A percentile compares a stretch with the other conserved stretches of the same genome.
These are phyloP conservation scores for Sclerodermus sp. DNA, from an alignment of 2,888 invertebrate species.

Conservation along the genomic window DNA sequence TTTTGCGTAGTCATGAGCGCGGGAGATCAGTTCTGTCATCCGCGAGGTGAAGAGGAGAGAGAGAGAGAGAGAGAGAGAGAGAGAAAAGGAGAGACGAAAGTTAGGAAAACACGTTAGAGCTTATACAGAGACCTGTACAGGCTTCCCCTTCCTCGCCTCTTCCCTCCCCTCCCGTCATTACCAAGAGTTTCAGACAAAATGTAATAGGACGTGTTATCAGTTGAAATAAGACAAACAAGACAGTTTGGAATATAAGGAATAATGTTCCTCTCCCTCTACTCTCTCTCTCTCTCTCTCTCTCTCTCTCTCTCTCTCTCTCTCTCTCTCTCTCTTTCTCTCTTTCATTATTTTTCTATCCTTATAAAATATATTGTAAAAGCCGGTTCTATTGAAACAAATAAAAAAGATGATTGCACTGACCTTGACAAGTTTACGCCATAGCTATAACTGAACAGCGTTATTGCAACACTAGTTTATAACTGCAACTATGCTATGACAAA, in stretches of 20 bases:
- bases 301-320: not conserved
- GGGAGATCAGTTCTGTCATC: slow-evolving; percentile 18
- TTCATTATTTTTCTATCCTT: not conserved
- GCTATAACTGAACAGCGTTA: slow-evolving; percentile 30
- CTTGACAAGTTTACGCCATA: slow-evolving; percentile 36
- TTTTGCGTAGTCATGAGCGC: slow-evolving; percentile 2
- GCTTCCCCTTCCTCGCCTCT: too few species aligned
- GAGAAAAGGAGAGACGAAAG: slow-evolving; percentile 12
- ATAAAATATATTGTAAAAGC: slow-evolving; percentile 26
- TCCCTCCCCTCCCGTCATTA: too few species aligned
- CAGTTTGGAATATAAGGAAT: not conserved
- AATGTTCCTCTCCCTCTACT: not conserved
- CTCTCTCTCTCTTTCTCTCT: not conserved
- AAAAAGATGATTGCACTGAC: slow-evolving; percentile 45
- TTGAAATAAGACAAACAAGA: not conserved
- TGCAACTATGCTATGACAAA: slow-evolving; percentile 1
- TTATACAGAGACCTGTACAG: slow-evolving; percentile 43
- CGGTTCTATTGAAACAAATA: slow-evolving; percentile 35
- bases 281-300: not conserved
- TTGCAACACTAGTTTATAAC: slow-evolving; percentile 27
- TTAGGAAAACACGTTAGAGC: slow-evolving; percentile 43
- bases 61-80: not conserved
- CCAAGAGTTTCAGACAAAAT: slow-evolving; percentile 29
- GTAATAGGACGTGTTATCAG: slow-evolving; percentile 8
- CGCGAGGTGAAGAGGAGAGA: not conserved